phyloP scores from a whole-genome alignment of 2,113 vertebrate genomes.

The Heloderma charlesbogerti region DNA sequence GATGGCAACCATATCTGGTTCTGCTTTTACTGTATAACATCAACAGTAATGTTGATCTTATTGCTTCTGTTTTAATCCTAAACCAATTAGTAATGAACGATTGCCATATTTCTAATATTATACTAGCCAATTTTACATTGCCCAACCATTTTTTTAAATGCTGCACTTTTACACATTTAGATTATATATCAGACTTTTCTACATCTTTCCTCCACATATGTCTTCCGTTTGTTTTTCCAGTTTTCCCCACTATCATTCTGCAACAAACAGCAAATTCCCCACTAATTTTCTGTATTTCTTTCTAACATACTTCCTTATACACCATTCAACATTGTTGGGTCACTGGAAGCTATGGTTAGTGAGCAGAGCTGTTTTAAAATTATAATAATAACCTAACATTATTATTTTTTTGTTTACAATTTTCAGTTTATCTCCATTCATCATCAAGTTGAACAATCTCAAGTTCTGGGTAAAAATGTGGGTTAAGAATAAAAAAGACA shows the following conservation, averaged over 20 bases:
- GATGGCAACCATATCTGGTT: neutral
- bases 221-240: neutral
- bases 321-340: neutral
- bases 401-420: constrained; percentile 27
- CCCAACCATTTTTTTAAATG: neutral
- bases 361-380: neutral
- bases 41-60: neutral
- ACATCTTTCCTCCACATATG: neutral
- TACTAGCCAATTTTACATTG: neutral
- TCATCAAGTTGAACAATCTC: constrained; percentile 84
- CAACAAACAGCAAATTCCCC: too few relatives aligned
- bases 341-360: neutral
- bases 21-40: neutral
- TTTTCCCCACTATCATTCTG: neutral
- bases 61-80: neutral
- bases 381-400: neutral
- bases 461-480: constrained; percentile 85
- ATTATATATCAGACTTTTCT: neutral
- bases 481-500: constrained; percentile 88
- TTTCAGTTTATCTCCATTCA: constrained; percentile 76
- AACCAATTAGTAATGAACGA: neutral
- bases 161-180: neutral
- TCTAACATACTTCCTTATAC: neutral
- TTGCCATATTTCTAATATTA: neutral
- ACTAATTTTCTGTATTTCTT: neutral